A percentile compares a stretch with the other conserved stretches of the same genome.
Evolutionary conservation across 23 tunicate genomes (phyloP).

Genomic region (Botrylloides violaceus): DNA sequence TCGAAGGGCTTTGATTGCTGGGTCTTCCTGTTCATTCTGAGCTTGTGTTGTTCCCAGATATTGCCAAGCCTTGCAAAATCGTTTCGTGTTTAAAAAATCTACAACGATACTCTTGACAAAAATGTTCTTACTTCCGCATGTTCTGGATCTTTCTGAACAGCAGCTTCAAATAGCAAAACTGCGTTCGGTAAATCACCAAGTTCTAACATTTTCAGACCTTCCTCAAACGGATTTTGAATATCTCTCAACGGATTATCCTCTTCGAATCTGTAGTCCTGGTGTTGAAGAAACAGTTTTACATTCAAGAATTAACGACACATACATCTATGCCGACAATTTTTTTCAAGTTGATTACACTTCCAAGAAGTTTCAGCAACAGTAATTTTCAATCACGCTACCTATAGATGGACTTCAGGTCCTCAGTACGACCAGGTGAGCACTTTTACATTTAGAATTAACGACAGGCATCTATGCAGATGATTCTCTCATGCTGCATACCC

Average conservation of each 20-base stretch:
- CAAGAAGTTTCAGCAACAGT: no score
- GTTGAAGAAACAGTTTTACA: background rate
- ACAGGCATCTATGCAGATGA: no score
- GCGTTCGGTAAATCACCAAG: constrained; percentile 92
- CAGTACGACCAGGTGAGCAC: no score
- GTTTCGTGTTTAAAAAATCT: background rate
- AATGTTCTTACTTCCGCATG: constrained; percentile 54
- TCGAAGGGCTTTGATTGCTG: constrained; percentile 71
- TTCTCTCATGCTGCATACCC: no score
- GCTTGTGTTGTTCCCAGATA: constrained; percentile 74
- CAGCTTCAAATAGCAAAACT: constrained; percentile 78
- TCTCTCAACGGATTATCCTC: constrained; percentile 79
- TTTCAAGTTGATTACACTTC: no score
- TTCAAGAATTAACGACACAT: no score
- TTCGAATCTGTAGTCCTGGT: constrained; percentile 54
- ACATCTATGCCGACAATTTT: no score
- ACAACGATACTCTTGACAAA: background rate
- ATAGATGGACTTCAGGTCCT: no score
- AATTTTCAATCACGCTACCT: no score
- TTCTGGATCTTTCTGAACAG: constrained; percentile 53
- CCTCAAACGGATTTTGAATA: constrained; percentile 53
- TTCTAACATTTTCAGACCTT: constrained; percentile 62
- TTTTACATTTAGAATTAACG: no score
- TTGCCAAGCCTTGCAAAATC: constrained; percentile 65
- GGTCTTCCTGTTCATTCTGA: constrained; percentile 81